phyloP scores from a whole-genome alignment of 2,888 invertebrate genomes.

The Elgonia sp. region DNA sequence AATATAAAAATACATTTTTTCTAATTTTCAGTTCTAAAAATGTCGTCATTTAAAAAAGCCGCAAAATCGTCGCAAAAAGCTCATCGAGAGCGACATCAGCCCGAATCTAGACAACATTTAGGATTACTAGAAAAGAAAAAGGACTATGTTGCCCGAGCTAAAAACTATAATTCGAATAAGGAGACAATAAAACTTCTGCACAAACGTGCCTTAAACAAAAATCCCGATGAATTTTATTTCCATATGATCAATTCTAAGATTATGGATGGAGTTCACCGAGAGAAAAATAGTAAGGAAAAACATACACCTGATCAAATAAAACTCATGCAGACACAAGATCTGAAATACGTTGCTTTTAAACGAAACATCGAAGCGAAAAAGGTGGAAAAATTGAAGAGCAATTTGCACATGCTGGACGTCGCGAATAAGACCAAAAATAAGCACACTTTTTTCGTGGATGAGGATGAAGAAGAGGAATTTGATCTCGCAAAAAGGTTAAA shows the following conservation, averaged over 20 bases:
- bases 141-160: constrained; percentile 93
- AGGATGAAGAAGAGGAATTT: constrained; percentile 89
- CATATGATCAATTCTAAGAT: constrained; percentile 97
- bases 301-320: constrained; percentile 94
- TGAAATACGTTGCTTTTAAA: constrained; percentile 96
- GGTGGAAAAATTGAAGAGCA: constrained; percentile 91
- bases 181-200: constrained; percentile 93
- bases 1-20: too few relatives aligned
- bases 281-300: constrained; percentile 90
- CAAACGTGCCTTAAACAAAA: constrained; percentile 95
- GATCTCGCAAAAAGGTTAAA: constrained; percentile 91
- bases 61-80: constrained; percentile 94
- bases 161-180: constrained; percentile 94
- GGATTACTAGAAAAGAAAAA: constrained; percentile 96
- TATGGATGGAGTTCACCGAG: constrained; percentile 89
- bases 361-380: constrained; percentile 94
- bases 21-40: constrained; percentile 82
- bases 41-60: constrained; percentile 97
- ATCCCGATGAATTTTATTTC: constrained; percentile 99
- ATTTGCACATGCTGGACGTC: constrained; percentile 94
- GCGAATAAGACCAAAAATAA: constrained; percentile 91
- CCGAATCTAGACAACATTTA: constrained; percentile 92
- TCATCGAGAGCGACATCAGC: constrained; percentile 95
- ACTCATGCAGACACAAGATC: constrained; percentile 96
- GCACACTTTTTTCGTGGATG: constrained; percentile 93